Conservation (phyloP, 2,113 vertebrate species). For the Verasper variegatus region DNA sequence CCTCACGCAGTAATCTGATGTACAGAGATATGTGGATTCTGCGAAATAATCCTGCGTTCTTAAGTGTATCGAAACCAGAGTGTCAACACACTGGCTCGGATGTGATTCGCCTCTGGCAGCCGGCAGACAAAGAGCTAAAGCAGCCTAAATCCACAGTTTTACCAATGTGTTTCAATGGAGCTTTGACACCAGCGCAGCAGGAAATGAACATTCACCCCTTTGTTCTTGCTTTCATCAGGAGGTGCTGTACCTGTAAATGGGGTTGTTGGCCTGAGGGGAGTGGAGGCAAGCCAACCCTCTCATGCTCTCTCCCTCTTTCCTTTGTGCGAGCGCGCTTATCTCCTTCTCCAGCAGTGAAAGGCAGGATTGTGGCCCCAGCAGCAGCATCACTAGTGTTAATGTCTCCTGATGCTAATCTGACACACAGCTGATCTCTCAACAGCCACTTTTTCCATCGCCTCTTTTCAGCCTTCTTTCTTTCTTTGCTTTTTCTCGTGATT, state of each 20-base stretch:
- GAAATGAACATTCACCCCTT: slow-evolving; percentile 72
- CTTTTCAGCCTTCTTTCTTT: slow-evolving; percentile 31
- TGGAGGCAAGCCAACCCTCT: slow-evolving; percentile 74
- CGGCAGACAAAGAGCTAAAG: slow-evolving; percentile 17
- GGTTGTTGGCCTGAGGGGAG: slow-evolving; percentile 75
- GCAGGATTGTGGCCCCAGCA: slow-evolving; percentile 76
- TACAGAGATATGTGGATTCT: slow-evolving; percentile 39
- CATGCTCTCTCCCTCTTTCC: slow-evolving; percentile 59
- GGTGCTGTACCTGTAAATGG: slow-evolving; percentile 77
- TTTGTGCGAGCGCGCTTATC: slow-evolving; percentile 80
- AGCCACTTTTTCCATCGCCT: slow-evolving; percentile 66
- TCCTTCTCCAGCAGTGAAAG: slow-evolving; percentile 81
- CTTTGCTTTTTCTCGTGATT: slow-evolving; percentile 37
- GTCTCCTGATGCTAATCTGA: slow-evolving; percentile 85
- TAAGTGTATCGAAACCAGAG: slow-evolving; percentile 59
- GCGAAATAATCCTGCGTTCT: slow-evolving; percentile 48
- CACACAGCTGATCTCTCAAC: slow-evolving; percentile 78
- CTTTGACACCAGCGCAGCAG: slow-evolving; percentile 53
- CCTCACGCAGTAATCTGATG: slow-evolving; percentile 40
- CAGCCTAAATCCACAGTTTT: slow-evolving; percentile 65
- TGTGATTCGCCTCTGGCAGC: slow-evolving; percentile 25
- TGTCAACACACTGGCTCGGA: slow-evolving; percentile 46
- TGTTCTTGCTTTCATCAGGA: slow-evolving; percentile 77
- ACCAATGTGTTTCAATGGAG: slow-evolving; percentile 64
- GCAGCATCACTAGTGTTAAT: slow-evolving; percentile 80